Base-by-base conservation (phyloP, 2,113 vertebrate species). In the Halichoeres trimaculatus region DNA sequence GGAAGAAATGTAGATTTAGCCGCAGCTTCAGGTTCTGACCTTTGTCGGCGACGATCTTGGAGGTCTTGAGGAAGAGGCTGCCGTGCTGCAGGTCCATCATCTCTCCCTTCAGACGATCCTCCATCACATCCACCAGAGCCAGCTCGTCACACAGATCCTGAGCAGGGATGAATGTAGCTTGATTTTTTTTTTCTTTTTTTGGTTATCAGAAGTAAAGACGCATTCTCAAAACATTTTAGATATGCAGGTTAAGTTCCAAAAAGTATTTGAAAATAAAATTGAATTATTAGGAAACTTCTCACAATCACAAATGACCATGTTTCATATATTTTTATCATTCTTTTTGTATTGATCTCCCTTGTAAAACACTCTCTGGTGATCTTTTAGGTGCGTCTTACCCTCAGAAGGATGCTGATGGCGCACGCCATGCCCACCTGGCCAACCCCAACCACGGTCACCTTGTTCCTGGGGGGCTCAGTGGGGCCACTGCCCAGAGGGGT, bases 11-110 rank as follows among this genome's bases (percentile, higher is more conserved):
- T 30, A 30, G 30, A 30, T 30, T 30, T 30, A 30, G 30, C 3
- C 30, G 6, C 30, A 30, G 30, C 38, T 40, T 40, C 11, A n/a
- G 8, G 7, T 41, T 7, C 72, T 56, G 73, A 99, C 97, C 97
- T 95, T 98, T 98, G 88, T 95, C 95, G 2, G 96, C 97, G 2
- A 96, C 90, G 0, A 99, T 99, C 89, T 96, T 98, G 52, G 96
- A 93, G 3, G 96, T 97, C 68, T 94, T 97, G 54, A 99, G 96
- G 90, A 99, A 99, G 57, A 99, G 85, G 61, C 96, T 97, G 43
- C 97, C 98, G 0, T 99, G 98, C 85, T 97, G 97, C 43, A 99
- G 93, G 71, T 99, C 98, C 97, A 99, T 95, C 97, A 97, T 95
- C 85, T 99, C 98, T 35, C 98, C 98, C 78, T 96, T 97, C n/a